phyloP scores from a whole-genome alignment of 2,113 vertebrate species.

The Eretmochelys imbricata region DNA sequence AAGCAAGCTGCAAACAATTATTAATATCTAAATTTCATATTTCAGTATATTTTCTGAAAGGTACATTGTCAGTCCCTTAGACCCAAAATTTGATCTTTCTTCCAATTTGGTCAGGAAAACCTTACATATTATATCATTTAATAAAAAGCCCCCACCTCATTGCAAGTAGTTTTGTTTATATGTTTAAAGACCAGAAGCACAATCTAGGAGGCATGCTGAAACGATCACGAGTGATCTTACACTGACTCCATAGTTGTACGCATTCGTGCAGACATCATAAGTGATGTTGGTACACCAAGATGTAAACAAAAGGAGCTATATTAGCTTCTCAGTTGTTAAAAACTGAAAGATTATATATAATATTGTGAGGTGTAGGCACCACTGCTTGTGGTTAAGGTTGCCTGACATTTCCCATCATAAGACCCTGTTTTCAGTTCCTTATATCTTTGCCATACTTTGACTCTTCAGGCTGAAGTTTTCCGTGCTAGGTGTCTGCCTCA shows the following conservation, averaged over 20 bases:
- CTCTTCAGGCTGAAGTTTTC: background rate
- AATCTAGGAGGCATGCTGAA: background rate
- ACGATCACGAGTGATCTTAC: background rate
- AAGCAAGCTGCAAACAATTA: background rate
- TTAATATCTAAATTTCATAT: background rate
- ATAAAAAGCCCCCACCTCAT: background rate
- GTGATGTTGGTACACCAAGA: background rate
- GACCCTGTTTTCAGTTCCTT: background rate
- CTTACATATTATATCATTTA: background rate
- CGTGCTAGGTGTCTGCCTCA: background rate
- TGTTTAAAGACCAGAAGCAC: background rate
- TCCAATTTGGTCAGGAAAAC: background rate
- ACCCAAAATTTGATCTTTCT: background rate
- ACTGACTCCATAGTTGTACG: background rate
- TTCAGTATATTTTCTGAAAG: background rate
- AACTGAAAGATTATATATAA: background rate
- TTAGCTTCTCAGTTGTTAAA: background rate
- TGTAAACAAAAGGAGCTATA: background rate
- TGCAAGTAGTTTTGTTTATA: background rate
- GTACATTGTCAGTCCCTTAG: background rate
- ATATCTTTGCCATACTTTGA: background rate
- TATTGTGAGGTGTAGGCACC: background rate
- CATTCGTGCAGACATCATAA: background rate
- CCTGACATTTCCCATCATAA: background rate
- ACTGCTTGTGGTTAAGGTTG: background rate